Percentiles rank a stretch among this genome's conserved stretches.
phyloP scores from a whole-genome alignment of 2,113 vertebrate species.

The Xenotilapia longispinis region DNA sequence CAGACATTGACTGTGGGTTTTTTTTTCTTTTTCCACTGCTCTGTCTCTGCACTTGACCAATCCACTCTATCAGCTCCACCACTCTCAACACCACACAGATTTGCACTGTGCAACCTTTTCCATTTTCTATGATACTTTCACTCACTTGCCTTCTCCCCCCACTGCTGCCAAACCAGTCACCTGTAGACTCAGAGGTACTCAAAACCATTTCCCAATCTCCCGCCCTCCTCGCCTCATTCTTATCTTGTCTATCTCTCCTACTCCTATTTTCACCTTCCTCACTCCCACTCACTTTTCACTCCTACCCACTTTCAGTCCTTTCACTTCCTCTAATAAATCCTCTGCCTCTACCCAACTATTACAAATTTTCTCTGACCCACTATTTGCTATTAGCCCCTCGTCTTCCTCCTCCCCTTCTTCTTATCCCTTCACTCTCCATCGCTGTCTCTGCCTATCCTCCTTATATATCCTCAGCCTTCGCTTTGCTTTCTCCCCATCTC shows the following conservation, averaged over 20 bases:
- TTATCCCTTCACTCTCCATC: slow-evolving; percentile 79
- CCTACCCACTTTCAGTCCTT: slow-evolving; percentile 42
- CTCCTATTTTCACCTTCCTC: slow-evolving; percentile 40
- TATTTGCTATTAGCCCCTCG: slow-evolving; percentile 59
- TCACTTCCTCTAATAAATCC: slow-evolving; percentile 46
- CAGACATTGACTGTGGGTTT: not conserved
- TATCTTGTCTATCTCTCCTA: slow-evolving; percentile 41
- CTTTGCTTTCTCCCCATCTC: slow-evolving; percentile 96
- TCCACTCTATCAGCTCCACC: slow-evolving; percentile 44
- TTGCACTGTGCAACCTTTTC: slow-evolving; percentile 33
- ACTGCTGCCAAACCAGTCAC: slow-evolving; percentile 36
- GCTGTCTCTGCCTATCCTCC: slow-evolving; percentile 82
- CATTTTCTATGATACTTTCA: slow-evolving; percentile 22
- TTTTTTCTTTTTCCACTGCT: slow-evolving; percentile 22
- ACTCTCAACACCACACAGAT: slow-evolving; percentile 21
- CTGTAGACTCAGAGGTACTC: slow-evolving; percentile 45
- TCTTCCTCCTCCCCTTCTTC: slow-evolving; percentile 63
- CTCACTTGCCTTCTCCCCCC: slow-evolving; percentile 22
- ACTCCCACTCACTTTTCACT: slow-evolving; percentile 33
- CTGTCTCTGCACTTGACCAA: slow-evolving; percentile 56
- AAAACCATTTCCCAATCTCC: slow-evolving; percentile 36
- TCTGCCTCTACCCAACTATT: slow-evolving; percentile 51
- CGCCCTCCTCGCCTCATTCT: slow-evolving; percentile 18
- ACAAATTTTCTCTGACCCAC: slow-evolving; percentile 57
- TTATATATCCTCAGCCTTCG: slow-evolving; percentile 72